Conservation (phyloP, 2,797 vertebrate species). For the Morelia viridis region DNA sequence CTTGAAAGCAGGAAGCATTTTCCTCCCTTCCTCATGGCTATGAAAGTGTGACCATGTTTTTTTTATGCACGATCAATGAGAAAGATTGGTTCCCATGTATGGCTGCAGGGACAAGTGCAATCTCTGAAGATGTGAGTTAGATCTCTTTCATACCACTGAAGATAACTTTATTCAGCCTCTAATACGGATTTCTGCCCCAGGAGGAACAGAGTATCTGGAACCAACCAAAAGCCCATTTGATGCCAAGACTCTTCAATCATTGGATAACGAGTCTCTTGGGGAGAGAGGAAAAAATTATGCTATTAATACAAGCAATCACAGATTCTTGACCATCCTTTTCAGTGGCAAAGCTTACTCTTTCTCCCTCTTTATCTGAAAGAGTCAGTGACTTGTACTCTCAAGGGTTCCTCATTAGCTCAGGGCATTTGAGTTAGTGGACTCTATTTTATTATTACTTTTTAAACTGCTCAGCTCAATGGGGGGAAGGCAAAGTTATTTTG, state of each 20-base stretch:
- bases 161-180: constrained; percentile 59
- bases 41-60: constrained; percentile 3
- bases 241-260: constrained; percentile 62
- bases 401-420: constrained; percentile 52
- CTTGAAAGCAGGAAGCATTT: background rate
- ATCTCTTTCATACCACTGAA: constrained; percentile 53
- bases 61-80: constrained; percentile 1
- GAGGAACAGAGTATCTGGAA: constrained; percentile 60
- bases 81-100: constrained; percentile 38
- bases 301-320: constrained; percentile 37
- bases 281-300: constrained; percentile 31
- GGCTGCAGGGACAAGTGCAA: constrained; percentile 34
- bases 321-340: constrained; percentile 40
- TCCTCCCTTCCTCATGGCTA: constrained; percentile 2
- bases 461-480: background rate
- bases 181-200: constrained; percentile 58
- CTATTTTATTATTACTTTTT: constrained; percentile 5
- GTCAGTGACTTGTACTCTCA: constrained; percentile 29
- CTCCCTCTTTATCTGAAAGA: background rate
- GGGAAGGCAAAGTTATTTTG: background rate
- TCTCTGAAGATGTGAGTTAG: constrained; percentile 25
- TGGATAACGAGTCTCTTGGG: constrained; percentile 62
- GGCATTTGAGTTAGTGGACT: constrained; percentile 33
- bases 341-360: constrained; percentile 7
- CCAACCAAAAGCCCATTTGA: constrained; percentile 62